phyloP scores from a whole-genome alignment of 2,888 invertebrate genomes.

The Phaedon cochleariae region DNA sequence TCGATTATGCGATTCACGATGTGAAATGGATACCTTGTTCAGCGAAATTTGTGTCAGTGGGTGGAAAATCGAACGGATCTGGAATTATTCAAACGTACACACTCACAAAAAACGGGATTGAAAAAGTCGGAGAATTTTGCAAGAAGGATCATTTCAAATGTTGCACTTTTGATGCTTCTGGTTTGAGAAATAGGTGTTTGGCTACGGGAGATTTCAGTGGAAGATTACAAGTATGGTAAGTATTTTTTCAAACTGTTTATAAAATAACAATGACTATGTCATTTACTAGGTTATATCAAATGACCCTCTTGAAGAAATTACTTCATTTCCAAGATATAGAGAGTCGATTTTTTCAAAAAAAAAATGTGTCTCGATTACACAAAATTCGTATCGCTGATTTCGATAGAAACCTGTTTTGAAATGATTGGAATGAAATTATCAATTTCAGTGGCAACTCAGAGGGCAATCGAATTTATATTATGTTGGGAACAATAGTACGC shows the following conservation, averaged over 20 bases:
- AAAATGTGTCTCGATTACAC: too few species aligned
- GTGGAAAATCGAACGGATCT: constrained; percentile 84
- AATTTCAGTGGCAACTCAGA: too few species aligned
- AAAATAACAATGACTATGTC: too few species aligned
- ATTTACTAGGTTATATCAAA: background rate
- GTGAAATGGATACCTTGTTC: constrained; percentile 96
- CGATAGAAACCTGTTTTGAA: too few species aligned
- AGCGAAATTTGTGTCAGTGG: constrained; percentile 90
- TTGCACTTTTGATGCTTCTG: constrained; percentile 91
- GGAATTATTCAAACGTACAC: constrained; percentile 87
- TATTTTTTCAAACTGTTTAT: too few species aligned
- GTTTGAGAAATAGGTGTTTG: constrained; percentile 79
- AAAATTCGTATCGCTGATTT: too few species aligned
- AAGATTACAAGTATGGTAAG: constrained; percentile 83
- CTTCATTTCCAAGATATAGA: too few species aligned
- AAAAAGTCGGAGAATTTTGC: constrained; percentile 76
- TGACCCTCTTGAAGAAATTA: too few species aligned
- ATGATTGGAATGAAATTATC: too few species aligned
- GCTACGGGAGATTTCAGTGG: constrained; percentile 93
- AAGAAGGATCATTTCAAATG: constrained; percentile 90
- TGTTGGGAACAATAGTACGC: too few species aligned
- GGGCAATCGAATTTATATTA: too few species aligned
- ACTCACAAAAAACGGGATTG: constrained; percentile 76
- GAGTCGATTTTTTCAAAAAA: too few species aligned
- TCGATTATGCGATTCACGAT: constrained; percentile 89